Base-by-base conservation (phyloP, 2,797 vertebrate genomes). In the Characodon lateralis region DNA sequence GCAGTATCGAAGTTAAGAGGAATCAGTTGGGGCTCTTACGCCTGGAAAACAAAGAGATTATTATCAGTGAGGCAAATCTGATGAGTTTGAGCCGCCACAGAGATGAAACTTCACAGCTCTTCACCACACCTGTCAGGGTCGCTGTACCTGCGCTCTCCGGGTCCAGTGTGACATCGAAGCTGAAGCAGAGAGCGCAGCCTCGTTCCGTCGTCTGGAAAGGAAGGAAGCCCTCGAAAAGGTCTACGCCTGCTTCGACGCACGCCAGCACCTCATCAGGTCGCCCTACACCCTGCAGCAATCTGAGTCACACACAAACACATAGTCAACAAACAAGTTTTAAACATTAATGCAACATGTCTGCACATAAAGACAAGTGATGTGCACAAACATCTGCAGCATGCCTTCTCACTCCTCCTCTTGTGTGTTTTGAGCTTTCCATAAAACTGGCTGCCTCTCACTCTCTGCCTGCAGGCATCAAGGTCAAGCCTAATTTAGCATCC, bases 151-250 rank as follows among this genome's bases (percentile, higher is more conserved):
- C 84, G 55, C 90, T 87, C 93, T 98, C 97, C 24, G 96, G 95
- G 90, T 96, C 93, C 1, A 74, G 84, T 26, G 93, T 88, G 87
- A 94, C 93, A 89, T 94, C 81, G 0, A 96, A 97, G 91, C 77
- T 88, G 91, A 99, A 99, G 85, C 92, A 93, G 65, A 99, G 94
- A 78, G 97, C 98, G 41, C 97, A 97, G 82, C 98, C 97, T 82
- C 97, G 91, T 86, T 99, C 98, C 0, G 98, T 97, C 93, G 96
- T 97, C 92, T 97, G 96, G 92, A 97, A 99, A 13, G 98, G 98
- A 82, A 98, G 99, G 89, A 96, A 97, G 76, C 97, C 95, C 94
- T 99, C 98, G 86, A 99, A 99, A 80, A 99, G 93, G 89, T 99
- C 98, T 85, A 98, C 96, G 12, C 98, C 98, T 3, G 95, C 96